Evolutionary conservation across 2,113 vertebrate species (phyloP).

Genomic region (Sialia sialis): DNA sequence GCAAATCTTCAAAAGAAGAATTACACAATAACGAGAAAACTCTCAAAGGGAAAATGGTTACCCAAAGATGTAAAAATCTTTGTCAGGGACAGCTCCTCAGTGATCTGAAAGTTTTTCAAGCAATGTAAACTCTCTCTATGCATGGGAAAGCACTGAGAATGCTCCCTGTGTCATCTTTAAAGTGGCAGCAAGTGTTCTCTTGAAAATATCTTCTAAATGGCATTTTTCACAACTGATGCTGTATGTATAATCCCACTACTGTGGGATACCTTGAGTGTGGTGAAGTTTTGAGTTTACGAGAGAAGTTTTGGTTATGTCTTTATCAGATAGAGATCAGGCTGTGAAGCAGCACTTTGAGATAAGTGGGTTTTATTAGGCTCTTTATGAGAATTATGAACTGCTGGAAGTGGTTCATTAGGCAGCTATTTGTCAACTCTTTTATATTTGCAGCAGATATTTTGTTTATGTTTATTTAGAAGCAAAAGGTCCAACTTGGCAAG

Average conservation of each 20-base stretch:
- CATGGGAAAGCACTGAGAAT: not conserved
- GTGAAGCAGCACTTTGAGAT: not conserved
- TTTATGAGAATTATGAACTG: not conserved
- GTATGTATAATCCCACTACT: not conserved
- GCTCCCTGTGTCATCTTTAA: conserved; percentile 13
- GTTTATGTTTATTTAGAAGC: not conserved
- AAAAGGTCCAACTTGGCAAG: not conserved
- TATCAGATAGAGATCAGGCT: not conserved
- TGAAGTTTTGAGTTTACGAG: not conserved
- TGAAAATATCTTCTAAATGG: not conserved
- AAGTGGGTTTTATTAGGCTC: not conserved
- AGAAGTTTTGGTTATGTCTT: not conserved
- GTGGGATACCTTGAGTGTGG: not conserved
- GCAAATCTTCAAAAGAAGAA: conserved; percentile 66
- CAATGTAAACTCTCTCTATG: conserved; percentile 35
- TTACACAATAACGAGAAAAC: conserved; percentile 48
- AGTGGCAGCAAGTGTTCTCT: conserved; percentile 26
- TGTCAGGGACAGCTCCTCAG: conserved; percentile 39
- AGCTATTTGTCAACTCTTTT: not conserved
- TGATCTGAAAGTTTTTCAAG: conserved; percentile 60
- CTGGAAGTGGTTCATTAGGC: not conserved
- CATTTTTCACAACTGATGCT: not conserved
- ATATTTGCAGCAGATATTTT: not conserved
- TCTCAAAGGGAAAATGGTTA: conserved; percentile 57
- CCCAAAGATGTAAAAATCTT: conserved; percentile 56